phyloP scores from a whole-genome alignment of 2,888 invertebrate species.

The Crepidodera aurea region DNA sequence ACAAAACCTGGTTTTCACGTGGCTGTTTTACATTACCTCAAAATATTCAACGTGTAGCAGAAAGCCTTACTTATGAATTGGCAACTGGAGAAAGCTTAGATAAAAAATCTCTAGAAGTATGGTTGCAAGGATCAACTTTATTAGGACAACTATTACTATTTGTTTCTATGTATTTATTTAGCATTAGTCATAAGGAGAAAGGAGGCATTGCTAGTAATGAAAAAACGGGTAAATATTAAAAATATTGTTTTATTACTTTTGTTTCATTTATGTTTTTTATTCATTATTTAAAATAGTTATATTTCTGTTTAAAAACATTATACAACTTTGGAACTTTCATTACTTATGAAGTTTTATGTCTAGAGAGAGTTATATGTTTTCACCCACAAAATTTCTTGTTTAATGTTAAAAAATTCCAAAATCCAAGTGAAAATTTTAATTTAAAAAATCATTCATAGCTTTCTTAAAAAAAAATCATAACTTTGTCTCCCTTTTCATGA shows the following conservation, averaged over 20 bases:
- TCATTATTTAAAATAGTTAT: too few species aligned
- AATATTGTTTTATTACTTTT: neutral
- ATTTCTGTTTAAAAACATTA: too few species aligned
- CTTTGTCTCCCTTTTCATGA: too few species aligned
- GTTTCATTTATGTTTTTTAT: neutral
- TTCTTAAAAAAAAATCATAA: too few species aligned
- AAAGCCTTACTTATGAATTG: conserved; percentile 66
- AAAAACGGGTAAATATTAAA: conserved; percentile 39
- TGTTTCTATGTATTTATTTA: conserved; percentile 65
- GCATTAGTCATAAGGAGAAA: conserved; percentile 64
- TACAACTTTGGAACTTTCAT: too few species aligned
- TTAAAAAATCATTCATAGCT: too few species aligned
- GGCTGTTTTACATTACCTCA: conserved; percentile 67
- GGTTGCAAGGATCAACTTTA: conserved; percentile 63
- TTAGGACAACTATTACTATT: conserved; percentile 64
- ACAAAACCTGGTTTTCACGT: conserved; percentile 68
- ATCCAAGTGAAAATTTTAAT: too few species aligned
- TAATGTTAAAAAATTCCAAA: too few species aligned
- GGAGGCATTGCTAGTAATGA: conserved; percentile 39
- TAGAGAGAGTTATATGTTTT: too few species aligned
- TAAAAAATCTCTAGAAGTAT: conserved; percentile 60
- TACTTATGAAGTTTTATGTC: too few species aligned
- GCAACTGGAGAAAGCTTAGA: conserved; percentile 59
- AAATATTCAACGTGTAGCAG: conserved; percentile 68
- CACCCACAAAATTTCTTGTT: too few species aligned